These are phyloP conservation scores for Magallana nippona DNA, from an alignment of 2,888 invertebrate genomes.

Conservation along the genomic window DNA sequence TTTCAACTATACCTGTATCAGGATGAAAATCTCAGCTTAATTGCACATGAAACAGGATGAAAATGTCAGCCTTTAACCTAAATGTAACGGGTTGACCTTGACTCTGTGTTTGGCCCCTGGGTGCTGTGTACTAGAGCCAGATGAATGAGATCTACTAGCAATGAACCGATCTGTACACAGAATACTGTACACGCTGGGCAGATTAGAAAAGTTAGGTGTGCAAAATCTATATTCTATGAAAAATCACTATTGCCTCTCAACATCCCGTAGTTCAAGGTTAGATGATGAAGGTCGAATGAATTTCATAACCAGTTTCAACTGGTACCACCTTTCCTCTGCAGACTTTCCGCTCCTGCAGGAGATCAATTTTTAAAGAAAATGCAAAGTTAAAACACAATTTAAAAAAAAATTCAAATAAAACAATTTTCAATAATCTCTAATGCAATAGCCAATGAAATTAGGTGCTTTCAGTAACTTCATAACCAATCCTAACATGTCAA, in stretches of 20 bases:
- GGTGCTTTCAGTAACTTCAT: no score
- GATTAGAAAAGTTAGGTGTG: constrained; percentile 4
- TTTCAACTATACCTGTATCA: no score
- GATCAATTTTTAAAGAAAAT: constrained; percentile 12
- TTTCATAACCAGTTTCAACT: constrained; percentile 71
- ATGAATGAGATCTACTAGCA: not conserved
- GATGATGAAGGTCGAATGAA: constrained; percentile 64
- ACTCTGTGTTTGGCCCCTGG: no score
- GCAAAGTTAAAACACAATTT: not conserved
- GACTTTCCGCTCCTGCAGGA: constrained; percentile 48
- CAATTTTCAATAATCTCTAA: no score
- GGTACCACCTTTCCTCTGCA: constrained; percentile 70
- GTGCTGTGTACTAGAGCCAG: no score
- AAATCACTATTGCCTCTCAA: constrained; percentile 66
- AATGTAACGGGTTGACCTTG: no score
- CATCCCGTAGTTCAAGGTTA: constrained; percentile 59
- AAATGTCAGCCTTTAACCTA: no score
- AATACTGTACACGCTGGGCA: not conserved
- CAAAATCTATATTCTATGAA: constrained; percentile 22
- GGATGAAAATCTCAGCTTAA: no score
- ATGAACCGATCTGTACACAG: not conserved
- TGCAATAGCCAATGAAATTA: no score
- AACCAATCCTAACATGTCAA: no score
- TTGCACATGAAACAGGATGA: no score
- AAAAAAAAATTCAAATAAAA: not conserved